A percentile compares a stretch with the other conserved stretches of the same genome.
These are phyloP conservation scores for Diorhabda carinulata DNA, from an alignment of 1,140 invertebrate species.

Conservation along the genomic window DNA sequence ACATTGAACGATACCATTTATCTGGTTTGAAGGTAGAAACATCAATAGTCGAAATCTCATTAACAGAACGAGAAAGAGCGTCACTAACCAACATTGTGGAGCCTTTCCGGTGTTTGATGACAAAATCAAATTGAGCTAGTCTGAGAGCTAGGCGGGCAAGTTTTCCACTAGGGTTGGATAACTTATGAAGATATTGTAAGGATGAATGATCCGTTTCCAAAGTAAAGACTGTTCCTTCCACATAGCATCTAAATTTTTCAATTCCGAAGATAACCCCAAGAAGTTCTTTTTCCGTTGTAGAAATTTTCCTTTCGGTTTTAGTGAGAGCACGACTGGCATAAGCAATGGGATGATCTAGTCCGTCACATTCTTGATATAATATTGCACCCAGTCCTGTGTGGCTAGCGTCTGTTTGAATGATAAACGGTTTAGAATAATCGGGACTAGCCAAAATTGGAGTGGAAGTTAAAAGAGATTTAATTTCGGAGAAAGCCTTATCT, in stretches of 20 bases:
- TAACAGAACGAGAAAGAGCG: conserved; percentile 15
- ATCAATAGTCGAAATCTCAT: conserved; percentile 6
- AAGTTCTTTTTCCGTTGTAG: conserved; percentile 49
- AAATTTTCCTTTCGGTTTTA: conserved; percentile 47
- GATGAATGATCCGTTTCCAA: conserved; percentile 51
- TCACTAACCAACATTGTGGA: conserved; percentile 11
- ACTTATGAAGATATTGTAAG: conserved; percentile 48
- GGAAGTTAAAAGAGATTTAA: conserved; percentile 6
- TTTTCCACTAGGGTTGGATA: conserved; percentile 46
- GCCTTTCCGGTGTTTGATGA: conserved; percentile 8
- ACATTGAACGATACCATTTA: conserved; percentile 16
- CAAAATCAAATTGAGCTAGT: conserved; percentile 10
- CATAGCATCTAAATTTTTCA: conserved; percentile 46
- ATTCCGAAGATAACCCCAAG: conserved; percentile 49
- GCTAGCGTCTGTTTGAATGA: conserved; percentile 31
- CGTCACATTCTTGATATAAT: conserved; percentile 24
- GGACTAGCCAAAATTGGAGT: conserved; percentile 21
- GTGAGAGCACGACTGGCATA: conserved; percentile 44
- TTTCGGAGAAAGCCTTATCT: conserved; percentile 5
- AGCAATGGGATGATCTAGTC: conserved; percentile 18
- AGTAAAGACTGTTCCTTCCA: conserved; percentile 47
- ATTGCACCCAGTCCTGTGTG: conserved; percentile 33
- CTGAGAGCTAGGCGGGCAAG: conserved; percentile 47
- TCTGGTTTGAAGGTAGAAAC: conserved; percentile 11
- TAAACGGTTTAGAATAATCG: conserved; percentile 18